phyloP scores from a whole-genome alignment of 2,888 invertebrate species.

The Tipula helvola region DNA sequence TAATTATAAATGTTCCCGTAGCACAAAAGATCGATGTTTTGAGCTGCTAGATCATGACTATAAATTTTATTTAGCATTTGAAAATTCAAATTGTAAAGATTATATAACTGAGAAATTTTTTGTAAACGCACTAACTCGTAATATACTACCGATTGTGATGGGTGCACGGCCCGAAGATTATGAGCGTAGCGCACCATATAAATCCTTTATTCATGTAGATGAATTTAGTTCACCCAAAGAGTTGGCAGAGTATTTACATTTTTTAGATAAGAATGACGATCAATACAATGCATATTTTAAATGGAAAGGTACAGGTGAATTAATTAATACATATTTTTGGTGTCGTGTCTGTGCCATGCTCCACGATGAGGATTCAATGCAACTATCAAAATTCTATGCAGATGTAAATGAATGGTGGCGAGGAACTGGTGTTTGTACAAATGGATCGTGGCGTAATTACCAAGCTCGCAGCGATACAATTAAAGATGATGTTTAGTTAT shows the following conservation, averaged over 20 bases:
- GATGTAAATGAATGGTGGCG: slow-evolving; percentile 94
- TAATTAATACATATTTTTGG: slow-evolving; percentile 83
- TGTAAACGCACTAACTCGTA: slow-evolving; percentile 79
- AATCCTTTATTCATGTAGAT: slow-evolving; percentile 91
- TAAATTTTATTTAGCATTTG: slow-evolving; percentile 94
- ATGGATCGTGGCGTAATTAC: slow-evolving; percentile 51
- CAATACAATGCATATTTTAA: slow-evolving; percentile 90
- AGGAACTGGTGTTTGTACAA: slow-evolving; percentile 63
- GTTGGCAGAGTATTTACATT: slow-evolving; percentile 73
- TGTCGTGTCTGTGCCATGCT: slow-evolving; percentile 49
- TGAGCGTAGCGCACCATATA: slow-evolving; percentile 72
- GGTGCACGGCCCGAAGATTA: slow-evolving; percentile 89
- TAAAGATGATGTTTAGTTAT: slow-evolving; percentile 27
- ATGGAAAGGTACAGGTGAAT: slow-evolving; percentile 91
- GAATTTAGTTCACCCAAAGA: slow-evolving; percentile 82
- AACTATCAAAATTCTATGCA: slow-evolving; percentile 30
- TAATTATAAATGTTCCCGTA: slow-evolving; percentile 68
- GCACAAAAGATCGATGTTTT: slow-evolving; percentile 69
- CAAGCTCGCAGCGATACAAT: slow-evolving; percentile 36
- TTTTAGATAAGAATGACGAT: slow-evolving; percentile 74
- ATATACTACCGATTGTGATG: slow-evolving; percentile 90
- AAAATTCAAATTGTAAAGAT: slow-evolving; percentile 92
- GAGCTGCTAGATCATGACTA: slow-evolving; percentile 84
- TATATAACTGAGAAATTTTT: slow-evolving; percentile 97
- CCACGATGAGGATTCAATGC: slow-evolving; percentile 36